These are phyloP conservation scores for Lysiphlebus fabarum DNA, from an alignment of 1,140 invertebrate genomes.

Conservation along the genomic window DNA sequence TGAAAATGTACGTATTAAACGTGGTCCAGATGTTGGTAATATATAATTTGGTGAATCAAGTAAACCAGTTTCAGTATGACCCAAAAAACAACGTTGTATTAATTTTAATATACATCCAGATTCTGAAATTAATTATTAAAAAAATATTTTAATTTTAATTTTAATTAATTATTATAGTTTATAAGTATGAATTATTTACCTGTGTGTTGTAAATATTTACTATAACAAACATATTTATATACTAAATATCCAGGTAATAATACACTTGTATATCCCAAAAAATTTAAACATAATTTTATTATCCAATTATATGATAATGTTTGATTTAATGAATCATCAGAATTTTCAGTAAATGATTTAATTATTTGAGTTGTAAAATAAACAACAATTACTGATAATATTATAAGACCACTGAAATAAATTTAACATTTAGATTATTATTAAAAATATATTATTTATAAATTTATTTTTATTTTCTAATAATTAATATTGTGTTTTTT, in stretches of 20 bases:
- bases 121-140: slow-evolving; percentile 40
- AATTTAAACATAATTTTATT: slow-evolving; percentile 72
- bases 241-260: slow-evolving; percentile 82
- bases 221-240: slow-evolving; percentile 77
- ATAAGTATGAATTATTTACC: slow-evolving; percentile 56
- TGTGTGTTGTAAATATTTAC: slow-evolving; percentile 76
- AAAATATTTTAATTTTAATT: slow-evolving; percentile 16
- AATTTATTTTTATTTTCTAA: no score
- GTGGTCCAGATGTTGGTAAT: slow-evolving; percentile 35
- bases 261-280: slow-evolving; percentile 85
- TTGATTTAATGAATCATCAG: slow-evolving; percentile 44
- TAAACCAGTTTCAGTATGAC: slow-evolving; percentile 52
- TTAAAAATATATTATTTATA: no score
- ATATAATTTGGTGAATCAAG: slow-evolving; percentile 43
- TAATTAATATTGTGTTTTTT: slow-evolving; percentile 5
- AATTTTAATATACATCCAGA: slow-evolving; percentile 58
- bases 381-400: slow-evolving; percentile 54
- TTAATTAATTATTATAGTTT: slow-evolving; percentile 25
- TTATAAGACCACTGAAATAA: slow-evolving; percentile 52
- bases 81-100: slow-evolving; percentile 65
- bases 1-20: slow-evolving; percentile 48
- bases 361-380: slow-evolving; percentile 58
- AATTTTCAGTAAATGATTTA: slow-evolving; percentile 53
- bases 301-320: slow-evolving; percentile 68
- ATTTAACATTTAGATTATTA: slow-evolving; percentile 6